A percentile compares a stretch with the other conserved stretches of the same genome.
Evolutionary conservation across 2,888 invertebrate species (phyloP).

Genomic region (Cyclophora punctaria): DNA sequence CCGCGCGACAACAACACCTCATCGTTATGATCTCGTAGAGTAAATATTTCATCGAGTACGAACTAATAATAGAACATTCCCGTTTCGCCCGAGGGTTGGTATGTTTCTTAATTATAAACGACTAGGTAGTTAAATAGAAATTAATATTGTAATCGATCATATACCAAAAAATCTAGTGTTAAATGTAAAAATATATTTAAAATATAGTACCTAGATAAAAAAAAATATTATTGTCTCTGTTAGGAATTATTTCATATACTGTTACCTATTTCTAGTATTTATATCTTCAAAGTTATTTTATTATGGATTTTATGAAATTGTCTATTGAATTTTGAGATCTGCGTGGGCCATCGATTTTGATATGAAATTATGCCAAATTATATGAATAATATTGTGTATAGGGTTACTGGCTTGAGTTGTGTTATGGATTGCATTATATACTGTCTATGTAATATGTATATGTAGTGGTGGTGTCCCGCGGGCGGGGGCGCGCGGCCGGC

Average conservation of each 20-base stretch:
- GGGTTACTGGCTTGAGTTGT: slow-evolving; percentile 33
- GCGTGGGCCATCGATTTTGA: slow-evolving; percentile 46
- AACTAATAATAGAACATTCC: too few species aligned
- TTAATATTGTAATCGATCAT: slow-evolving; percentile 47
- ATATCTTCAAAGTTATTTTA: slow-evolving; percentile 48
- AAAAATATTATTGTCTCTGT: slow-evolving; percentile 29
- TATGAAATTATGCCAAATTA: slow-evolving; percentile 52
- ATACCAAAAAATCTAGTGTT: slow-evolving; percentile 52
- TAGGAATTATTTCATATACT: slow-evolving; percentile 48
- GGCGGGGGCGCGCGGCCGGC: not conserved
- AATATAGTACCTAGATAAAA: slow-evolving; percentile 42
- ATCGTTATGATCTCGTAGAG: too few species aligned
- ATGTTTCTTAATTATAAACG: slow-evolving; percentile 20
- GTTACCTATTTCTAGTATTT: slow-evolving; percentile 40
- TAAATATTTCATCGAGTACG: too few species aligned
- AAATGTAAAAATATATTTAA: slow-evolving; percentile 51
- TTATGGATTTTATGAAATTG: slow-evolving; percentile 34
- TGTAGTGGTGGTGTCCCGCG: not conserved
- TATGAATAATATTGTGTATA: slow-evolving; percentile 33
- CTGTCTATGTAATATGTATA: slow-evolving; percentile 14
- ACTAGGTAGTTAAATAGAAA: slow-evolving; percentile 54
- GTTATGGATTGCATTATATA: slow-evolving; percentile 17
- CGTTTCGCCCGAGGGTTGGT: not conserved
- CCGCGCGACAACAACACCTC: too few species aligned
- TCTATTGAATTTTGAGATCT: slow-evolving; percentile 43